phyloP scores from a whole-genome alignment of 2,113 vertebrate genomes.

The Calyptommatus sinebrachiatus region DNA sequence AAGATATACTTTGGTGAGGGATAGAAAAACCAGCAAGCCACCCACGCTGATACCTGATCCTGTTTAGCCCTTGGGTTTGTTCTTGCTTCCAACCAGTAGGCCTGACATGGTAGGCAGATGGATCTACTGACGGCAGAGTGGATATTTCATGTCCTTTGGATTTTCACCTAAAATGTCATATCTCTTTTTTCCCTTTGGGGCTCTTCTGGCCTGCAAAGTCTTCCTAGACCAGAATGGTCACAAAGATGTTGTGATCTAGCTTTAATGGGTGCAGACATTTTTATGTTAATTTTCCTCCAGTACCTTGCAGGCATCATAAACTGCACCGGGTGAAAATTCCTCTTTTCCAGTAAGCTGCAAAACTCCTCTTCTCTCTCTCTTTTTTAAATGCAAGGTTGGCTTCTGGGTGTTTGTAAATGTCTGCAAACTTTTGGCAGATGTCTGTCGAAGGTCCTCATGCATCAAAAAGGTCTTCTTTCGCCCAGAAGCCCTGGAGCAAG shows the following conservation, averaged over 20 bases:
- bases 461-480: not conserved
- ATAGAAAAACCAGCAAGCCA: not conserved
- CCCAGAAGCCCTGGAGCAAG: not conserved
- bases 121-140: no score
- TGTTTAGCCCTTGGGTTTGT: constrained; percentile 67
- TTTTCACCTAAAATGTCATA: constrained; percentile 80
- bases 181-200: constrained; percentile 55
- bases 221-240: constrained; percentile 16
- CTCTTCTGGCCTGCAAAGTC: constrained; percentile 45
- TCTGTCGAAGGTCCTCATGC: not conserved
- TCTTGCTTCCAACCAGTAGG: constrained; percentile 76
- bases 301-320: no score
- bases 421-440: not conserved
- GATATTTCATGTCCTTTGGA: constrained; percentile 68
- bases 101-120: constrained; percentile 77
- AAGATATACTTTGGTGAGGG: constrained; percentile 53
- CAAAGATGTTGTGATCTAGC: no score
- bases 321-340: no score
- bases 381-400: constrained; percentile 46
- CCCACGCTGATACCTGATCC: constrained; percentile 33
- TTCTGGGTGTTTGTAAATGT: constrained; percentile 29
- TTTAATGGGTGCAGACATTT: no score
- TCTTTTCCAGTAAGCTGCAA: no score
- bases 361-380: no score
- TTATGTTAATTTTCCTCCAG: no score